Percentiles rank a stretch among this genome's conserved stretches.
These are phyloP conservation scores for Cerceris ruficornis DNA, from an alignment of 2,888 invertebrate species.

Conservation along the genomic window DNA sequence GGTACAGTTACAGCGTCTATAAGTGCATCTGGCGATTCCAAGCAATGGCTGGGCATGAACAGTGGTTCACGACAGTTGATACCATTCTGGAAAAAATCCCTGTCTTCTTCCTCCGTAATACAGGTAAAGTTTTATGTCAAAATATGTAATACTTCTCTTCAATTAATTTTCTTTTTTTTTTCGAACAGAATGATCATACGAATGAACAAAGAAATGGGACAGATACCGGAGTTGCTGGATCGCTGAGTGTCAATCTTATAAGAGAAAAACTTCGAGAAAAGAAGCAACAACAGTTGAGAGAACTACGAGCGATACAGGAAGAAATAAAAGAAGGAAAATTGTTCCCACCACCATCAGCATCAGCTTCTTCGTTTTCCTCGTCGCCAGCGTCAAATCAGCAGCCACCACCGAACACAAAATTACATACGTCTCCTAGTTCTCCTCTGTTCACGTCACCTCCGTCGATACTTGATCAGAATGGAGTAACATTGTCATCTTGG, in stretches of 20 bases:
- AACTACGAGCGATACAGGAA: slow-evolving; percentile 91
- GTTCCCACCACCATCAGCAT: slow-evolving; percentile 85
- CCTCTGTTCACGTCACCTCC: slow-evolving; percentile 70
- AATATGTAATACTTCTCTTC: neutral
- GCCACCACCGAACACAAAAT: slow-evolving; percentile 85
- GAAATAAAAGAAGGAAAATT: slow-evolving; percentile 93
- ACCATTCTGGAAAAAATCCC: slow-evolving; percentile 90
- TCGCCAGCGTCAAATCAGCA: slow-evolving; percentile 77
- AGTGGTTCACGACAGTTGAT: slow-evolving; percentile 80
- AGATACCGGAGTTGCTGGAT: slow-evolving; percentile 82
- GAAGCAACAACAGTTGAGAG: slow-evolving; percentile 93
- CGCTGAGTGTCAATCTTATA: slow-evolving; percentile 80
- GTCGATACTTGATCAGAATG: slow-evolving; percentile 65
- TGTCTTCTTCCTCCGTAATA: slow-evolving; percentile 83
- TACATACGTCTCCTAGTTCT: slow-evolving; percentile 77
- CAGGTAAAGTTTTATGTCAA: slow-evolving; percentile 69
- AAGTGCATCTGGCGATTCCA: slow-evolving; percentile 69
- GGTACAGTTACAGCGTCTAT: slow-evolving; percentile 58
- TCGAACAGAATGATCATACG: slow-evolving; percentile 83
- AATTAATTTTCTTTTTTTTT: slow-evolving; percentile 19
- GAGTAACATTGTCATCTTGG: slow-evolving; percentile 72
- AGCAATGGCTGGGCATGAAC: slow-evolving; percentile 74
- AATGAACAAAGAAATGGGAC: slow-evolving; percentile 88
- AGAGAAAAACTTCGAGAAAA: slow-evolving; percentile 94
- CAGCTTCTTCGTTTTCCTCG: slow-evolving; percentile 78